A percentile compares a stretch with the other conserved stretches of the same genome.
phyloP scores from a whole-genome alignment of 2,797 vertebrate genomes.

The Lutjanus argentimaculatus region DNA sequence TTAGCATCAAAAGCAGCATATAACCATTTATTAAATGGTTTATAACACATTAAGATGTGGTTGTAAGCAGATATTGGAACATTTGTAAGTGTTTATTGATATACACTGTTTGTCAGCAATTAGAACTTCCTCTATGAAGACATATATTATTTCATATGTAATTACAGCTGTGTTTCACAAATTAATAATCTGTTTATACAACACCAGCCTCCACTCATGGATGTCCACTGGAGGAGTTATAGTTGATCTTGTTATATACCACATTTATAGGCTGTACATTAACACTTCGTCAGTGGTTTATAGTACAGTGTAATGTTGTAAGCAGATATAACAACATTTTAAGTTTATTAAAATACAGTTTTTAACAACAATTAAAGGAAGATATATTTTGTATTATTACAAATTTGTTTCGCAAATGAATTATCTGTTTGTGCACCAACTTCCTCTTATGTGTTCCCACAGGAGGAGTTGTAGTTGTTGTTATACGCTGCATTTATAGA shows the following conservation, averaged over 20 bases:
- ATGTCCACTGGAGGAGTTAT: background rate
- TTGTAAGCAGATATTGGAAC: background rate
- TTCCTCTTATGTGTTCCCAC: background rate
- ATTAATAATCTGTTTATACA: background rate
- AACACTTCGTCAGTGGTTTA: background rate
- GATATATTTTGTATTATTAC: slow-evolving; percentile 10
- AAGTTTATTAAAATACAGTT: background rate
- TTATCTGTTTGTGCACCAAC: background rate
- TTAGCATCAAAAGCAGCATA: background rate
- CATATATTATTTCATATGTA: slow-evolving; percentile 7
- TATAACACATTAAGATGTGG: background rate
- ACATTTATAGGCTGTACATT: background rate
- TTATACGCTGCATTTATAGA: background rate
- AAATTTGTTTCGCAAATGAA: background rate
- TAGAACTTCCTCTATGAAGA: background rate
- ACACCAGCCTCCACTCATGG: background rate
- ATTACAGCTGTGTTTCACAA: background rate
- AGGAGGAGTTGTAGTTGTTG: background rate
- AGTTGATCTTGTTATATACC: background rate
- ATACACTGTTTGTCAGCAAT: background rate
- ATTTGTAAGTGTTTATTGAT: background rate
- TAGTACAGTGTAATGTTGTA: background rate
- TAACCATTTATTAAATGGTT: slow-evolving; percentile 3
- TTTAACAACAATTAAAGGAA: background rate
- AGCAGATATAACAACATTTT: background rate